Evolutionary conservation across 2,113 vertebrate genomes (phyloP).

Genomic region (Aleadryas rufinucha): DNA sequence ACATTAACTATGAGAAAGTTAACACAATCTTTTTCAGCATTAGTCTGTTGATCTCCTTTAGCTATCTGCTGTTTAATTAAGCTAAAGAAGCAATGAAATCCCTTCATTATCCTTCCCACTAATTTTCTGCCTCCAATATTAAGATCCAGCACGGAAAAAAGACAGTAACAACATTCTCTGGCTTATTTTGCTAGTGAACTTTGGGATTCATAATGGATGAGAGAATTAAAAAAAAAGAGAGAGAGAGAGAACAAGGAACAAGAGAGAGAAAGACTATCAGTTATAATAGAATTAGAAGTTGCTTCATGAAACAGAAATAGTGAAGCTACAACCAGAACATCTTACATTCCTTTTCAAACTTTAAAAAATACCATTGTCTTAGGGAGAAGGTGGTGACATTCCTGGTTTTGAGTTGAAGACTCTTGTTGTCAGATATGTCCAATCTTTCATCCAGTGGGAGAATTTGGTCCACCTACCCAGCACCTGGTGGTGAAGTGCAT

Average conservation of each 20-base stretch:
- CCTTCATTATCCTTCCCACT: neutral
- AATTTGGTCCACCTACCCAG: neutral
- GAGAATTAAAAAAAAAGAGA: neutral
- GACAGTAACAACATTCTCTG: neutral
- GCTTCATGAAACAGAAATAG: neutral
- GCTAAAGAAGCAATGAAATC: neutral
- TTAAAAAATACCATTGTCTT: neutral
- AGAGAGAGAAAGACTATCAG: neutral
- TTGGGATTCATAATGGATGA: neutral
- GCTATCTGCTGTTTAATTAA: neutral
- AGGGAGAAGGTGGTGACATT: neutral
- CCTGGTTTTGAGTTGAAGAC: neutral
- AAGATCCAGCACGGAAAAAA: neutral
- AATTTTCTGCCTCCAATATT: neutral
- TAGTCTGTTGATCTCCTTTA: neutral
- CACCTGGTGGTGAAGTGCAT: neutral
- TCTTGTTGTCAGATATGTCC: fast-evolving
- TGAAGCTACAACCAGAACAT: neutral
- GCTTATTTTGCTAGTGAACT: neutral
- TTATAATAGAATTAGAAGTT: neutral
- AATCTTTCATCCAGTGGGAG: neutral
- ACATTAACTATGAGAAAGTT: neutral
- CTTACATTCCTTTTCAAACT: neutral
- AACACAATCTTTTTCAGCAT: neutral
- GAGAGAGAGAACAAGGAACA: neutral